Conservation (phyloP, 2,888 invertebrate genomes). For the Sminthurides aquaticus region DNA sequence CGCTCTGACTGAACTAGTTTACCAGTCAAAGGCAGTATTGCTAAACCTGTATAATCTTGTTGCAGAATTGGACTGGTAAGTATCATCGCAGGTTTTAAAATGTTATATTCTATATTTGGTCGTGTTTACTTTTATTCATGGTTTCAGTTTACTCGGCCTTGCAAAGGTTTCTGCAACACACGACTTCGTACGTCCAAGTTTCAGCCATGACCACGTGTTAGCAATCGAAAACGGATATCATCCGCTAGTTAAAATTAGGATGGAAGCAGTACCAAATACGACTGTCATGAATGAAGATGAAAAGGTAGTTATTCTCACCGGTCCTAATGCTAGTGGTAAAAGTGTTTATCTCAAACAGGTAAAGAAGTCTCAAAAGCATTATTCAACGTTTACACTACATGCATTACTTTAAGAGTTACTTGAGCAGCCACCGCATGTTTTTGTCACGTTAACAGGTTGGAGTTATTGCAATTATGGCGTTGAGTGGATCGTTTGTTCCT, state of each 20-base stretch:
- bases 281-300: constrained; percentile 53
- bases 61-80: constrained; percentile 64
- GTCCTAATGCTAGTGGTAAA: constrained; percentile 87
- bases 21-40: constrained; percentile 55
- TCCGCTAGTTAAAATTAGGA: constrained; percentile 59
- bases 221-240: constrained; percentile 64
- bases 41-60: constrained; percentile 55
- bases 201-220: constrained; percentile 45
- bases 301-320: constrained; percentile 70
- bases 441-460: constrained; percentile 55
- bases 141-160: constrained; percentile 61
- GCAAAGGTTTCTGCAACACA: constrained; percentile 59
- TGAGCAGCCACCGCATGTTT: no score
- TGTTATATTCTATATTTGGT: constrained; percentile 12
- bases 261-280: constrained; percentile 65
- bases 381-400: background rate
- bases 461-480: constrained; percentile 73
- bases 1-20: constrained; percentile 57
- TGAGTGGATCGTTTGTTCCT: constrained; percentile 83
- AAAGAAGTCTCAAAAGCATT: constrained; percentile 15
- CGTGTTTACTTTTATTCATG: no score
- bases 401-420: no score
- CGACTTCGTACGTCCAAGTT: constrained; percentile 57
- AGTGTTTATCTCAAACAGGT: constrained; percentile 83
- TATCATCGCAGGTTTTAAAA: no score